Conservation (phyloP, 2,797 vertebrate genomes). For the Threskiornis aethiopicus region DNA sequence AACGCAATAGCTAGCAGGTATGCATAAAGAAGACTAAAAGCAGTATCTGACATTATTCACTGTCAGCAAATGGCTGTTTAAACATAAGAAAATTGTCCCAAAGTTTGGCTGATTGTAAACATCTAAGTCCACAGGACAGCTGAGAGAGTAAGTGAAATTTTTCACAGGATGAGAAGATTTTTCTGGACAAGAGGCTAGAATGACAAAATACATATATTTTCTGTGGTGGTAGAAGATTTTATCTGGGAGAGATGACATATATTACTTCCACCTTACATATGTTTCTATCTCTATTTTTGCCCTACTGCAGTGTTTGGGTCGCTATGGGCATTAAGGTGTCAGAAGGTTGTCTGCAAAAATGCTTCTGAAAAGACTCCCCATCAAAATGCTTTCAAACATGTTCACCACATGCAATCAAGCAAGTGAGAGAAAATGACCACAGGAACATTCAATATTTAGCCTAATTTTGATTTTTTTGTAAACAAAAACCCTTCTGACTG, state of each 20-base stretch:
- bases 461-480: not conserved
- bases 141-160: not conserved
- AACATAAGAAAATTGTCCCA: not conserved
- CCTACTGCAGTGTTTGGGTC: not conserved
- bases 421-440: not conserved
- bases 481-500: not conserved
- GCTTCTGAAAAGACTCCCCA: not conserved
- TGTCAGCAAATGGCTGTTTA: not conserved
- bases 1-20: conserved; percentile 49
- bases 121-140: not conserved
- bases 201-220: not conserved
- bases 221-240: not conserved
- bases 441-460: not conserved
- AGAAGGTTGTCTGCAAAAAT: not conserved
- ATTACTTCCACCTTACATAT: not conserved
- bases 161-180: not conserved
- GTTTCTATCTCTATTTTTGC: not conserved
- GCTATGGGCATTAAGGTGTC: not conserved
- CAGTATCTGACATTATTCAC: not conserved
- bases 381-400: not conserved
- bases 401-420: not conserved
- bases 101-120: not conserved
- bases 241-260: not conserved
- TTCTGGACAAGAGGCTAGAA: not conserved
- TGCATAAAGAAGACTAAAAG: not conserved